A percentile compares a stretch with the other conserved stretches of the same genome.
Conservation (phyloP, 2,113 vertebrate genomes). For the Oceanodroma tethys region DNA sequence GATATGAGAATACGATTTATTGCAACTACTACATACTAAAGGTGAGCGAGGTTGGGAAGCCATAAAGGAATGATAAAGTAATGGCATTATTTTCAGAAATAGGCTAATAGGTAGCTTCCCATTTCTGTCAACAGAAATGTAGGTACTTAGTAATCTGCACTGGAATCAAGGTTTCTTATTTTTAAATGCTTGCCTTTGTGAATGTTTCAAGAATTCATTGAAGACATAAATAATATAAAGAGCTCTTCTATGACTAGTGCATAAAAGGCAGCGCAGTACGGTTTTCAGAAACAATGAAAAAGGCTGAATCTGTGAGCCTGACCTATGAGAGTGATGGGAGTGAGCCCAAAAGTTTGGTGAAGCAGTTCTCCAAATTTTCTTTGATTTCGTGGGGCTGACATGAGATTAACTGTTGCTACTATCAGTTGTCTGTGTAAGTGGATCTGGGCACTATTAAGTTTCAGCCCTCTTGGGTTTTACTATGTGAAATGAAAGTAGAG, state of each 20-base stretch:
- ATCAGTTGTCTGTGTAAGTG: background rate
- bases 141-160: background rate
- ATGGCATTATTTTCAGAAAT: background rate
- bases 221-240: background rate
- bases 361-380: background rate
- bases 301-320: background rate
- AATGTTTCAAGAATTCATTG: background rate
- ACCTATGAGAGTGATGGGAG: background rate
- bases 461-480: background rate
- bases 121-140: background rate
- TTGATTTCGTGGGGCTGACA: accelerated
- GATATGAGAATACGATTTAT: background rate
- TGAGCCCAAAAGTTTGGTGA: background rate
- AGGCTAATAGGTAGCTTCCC: background rate
- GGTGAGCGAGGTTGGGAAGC: background rate
- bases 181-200: background rate
- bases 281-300: background rate
- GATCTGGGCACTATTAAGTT: background rate
- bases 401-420: background rate
- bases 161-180: background rate
- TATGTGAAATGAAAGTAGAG: background rate
- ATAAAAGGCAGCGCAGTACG: background rate
- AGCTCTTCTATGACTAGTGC: background rate
- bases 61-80: background rate
- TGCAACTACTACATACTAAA: background rate